These are phyloP conservation scores for Ariopsis seemanni DNA, from an alignment of 2,113 vertebrate genomes.

Conservation along the genomic window DNA sequence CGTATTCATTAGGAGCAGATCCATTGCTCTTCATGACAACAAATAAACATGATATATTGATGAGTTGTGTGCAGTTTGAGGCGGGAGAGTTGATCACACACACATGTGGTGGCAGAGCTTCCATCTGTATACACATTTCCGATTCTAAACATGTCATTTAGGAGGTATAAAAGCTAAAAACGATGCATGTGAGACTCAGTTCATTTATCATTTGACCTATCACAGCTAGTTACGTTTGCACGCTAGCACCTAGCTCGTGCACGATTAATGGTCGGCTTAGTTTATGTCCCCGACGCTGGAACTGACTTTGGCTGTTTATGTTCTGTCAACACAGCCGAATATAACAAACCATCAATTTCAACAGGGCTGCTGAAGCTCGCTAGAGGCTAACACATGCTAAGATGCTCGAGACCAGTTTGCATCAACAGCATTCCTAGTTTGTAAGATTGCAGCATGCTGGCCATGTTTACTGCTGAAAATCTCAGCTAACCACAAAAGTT, in stretches of 20 bases:
- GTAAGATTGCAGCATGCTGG: conserved; percentile 7
- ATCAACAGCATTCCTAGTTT: conserved; percentile 10
- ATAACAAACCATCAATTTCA: conserved; percentile 50
- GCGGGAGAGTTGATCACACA: conserved; percentile 23
- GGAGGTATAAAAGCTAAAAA: conserved; percentile 42
- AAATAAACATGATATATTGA: conserved; percentile 44
- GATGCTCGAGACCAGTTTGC: conserved; percentile 19
- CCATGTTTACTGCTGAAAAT: conserved; percentile 32
- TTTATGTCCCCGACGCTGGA: conserved; percentile 40
- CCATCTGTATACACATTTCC: conserved; percentile 36
- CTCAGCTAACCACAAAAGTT: background rate
- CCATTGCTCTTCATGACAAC: conserved; percentile 29
- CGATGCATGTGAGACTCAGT: conserved; percentile 29
- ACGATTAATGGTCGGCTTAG: conserved; percentile 63
- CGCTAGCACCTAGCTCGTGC: conserved; percentile 43
- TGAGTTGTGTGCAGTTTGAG: conserved; percentile 10
- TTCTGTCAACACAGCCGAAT: conserved; percentile 50
- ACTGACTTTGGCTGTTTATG: conserved; percentile 48
- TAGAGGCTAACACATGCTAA: conserved; percentile 3
- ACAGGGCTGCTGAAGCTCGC: conserved; percentile 23
- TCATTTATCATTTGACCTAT: conserved; percentile 65
- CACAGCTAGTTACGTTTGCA: conserved; percentile 36
- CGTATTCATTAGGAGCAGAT: conserved; percentile 33
- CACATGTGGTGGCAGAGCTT: conserved; percentile 28
- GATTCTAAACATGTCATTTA: conserved; percentile 45